Evolutionary conservation across 2,113 vertebrate species (phyloP).

Genomic region (Cyphomyrus plagiostoma): DNA sequence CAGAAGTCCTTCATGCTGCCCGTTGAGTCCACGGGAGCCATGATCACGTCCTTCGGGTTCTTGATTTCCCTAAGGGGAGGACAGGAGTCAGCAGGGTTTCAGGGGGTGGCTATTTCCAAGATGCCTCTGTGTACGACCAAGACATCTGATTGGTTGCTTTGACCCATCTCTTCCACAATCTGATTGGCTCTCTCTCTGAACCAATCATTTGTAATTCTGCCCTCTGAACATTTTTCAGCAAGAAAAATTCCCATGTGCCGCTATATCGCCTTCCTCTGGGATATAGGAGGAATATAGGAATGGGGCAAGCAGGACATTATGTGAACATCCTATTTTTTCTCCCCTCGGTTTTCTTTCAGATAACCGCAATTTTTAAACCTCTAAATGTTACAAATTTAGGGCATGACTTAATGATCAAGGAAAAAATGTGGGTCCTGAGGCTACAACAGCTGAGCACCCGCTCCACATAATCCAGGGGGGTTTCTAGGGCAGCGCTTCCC

Average conservation of each 20-base stretch:
- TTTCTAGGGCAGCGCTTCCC: neutral
- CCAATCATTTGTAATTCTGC: too few species aligned
- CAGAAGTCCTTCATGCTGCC: constrained; percentile 83
- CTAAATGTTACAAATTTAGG: neutral
- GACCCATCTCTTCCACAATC: too few species aligned
- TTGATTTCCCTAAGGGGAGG: constrained; percentile 67
- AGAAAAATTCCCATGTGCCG: too few species aligned
- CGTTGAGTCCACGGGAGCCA: constrained; percentile 76
- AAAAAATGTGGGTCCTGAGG: neutral
- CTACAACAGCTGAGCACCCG: neutral
- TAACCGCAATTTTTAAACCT: neutral
- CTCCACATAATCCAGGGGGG: neutral
- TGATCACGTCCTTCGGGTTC: constrained; percentile 83
- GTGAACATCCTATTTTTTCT: neutral
- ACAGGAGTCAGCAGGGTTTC: neutral
- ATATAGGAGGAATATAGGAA: too few species aligned
- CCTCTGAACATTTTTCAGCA: too few species aligned
- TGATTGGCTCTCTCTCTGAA: too few species aligned
- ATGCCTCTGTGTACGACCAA: neutral
- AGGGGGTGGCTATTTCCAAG: neutral
- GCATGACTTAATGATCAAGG: neutral
- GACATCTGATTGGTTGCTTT: too few species aligned
- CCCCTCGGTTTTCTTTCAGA: neutral
- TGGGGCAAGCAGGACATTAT: neutral
- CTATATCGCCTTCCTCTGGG: neutral